Evolutionary conservation across 1,140 invertebrate species (phyloP), one percentile per base, ranked within the genome.

Genomic region (Andrena cerasifolii): DNA sequence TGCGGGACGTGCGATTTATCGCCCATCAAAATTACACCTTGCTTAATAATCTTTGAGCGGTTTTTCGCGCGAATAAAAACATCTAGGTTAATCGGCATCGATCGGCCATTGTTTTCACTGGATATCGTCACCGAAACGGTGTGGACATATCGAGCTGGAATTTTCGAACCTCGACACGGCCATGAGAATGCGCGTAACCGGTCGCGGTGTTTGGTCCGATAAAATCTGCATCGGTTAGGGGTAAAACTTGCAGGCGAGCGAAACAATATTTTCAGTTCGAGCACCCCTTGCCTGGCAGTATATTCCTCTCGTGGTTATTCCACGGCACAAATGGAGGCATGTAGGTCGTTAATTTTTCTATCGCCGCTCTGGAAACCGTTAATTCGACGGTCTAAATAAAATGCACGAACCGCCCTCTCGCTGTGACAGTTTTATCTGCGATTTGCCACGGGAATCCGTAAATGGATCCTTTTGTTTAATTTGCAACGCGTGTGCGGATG

Each of bases 1-100:
- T n/a, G n/a, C n/a, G n/a, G 51, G 72, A 16, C 63, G 54, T 6
- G n/a, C 28, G 58, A 74, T 78, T 83, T 75, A 61, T 83, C 40
- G 26, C 47, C 3, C 36, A 49, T 78, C 31, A 10, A 59, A 74
- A 75, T 84, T 61, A 49, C 61, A 54, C 45, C 33, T 26, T 31
- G 65, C 59, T 83, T 83, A 83, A 83, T 84, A 59, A 33, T 51
- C 67, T 58, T n/a, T 33, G 40, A 58, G 43, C 53, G 36, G 63
- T 12, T 54, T 80, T 65, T 12, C 59, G 26, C 45, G 59, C n/a
- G 54, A 45, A 70, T 58, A 71, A 62, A 70, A 26, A 40, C 36
- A 5, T 71, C 56, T 51, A 12, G 49, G 63, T 54, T 82, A 83
- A 83, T 83, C 79, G 36, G 45, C 49, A 72, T 72, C 81, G 79